phyloP scores from a whole-genome alignment of 1,140 invertebrate species.

The Ceratina australensis region DNA sequence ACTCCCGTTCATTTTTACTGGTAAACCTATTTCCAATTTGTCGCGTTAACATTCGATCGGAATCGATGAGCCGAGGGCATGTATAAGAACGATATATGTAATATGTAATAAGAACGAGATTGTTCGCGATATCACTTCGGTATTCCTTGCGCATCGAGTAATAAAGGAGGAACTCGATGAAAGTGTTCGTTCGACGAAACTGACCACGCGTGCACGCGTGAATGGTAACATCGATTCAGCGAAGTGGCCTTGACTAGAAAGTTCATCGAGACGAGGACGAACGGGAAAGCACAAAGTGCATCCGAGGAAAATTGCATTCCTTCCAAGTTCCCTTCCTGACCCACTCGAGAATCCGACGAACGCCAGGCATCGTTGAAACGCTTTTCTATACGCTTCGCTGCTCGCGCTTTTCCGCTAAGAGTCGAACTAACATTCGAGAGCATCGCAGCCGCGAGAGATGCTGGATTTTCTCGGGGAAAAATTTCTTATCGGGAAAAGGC shows the following conservation, averaged over 20 bases:
- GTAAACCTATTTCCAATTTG: constrained; percentile 45
- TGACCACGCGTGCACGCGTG: constrained; percentile 13
- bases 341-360: constrained; percentile 50
- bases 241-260: constrained; percentile 53
- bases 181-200: constrained; percentile 36
- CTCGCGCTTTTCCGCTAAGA: constrained; percentile 51
- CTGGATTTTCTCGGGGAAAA: constrained; percentile 13
- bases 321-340: constrained; percentile 50
- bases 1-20: not conserved
- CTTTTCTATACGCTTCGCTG: constrained; percentile 48
- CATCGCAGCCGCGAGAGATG: not conserved
- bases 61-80: too few relatives aligned
- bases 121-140: not conserved
- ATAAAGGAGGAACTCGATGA: not conserved
- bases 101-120: too few relatives aligned
- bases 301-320: constrained; percentile 64
- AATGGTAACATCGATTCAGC: constrained; percentile 47
- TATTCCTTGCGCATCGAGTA: not conserved
- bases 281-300: constrained; percentile 49
- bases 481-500: not conserved
- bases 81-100: too few relatives aligned
- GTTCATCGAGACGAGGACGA: constrained; percentile 55
- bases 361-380: constrained; percentile 52
- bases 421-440: constrained; percentile 49
- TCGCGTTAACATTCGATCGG: constrained; percentile 4